Base-by-base conservation (phyloP, 2,113 vertebrate genomes). In the Alaudala cheleensis region DNA sequence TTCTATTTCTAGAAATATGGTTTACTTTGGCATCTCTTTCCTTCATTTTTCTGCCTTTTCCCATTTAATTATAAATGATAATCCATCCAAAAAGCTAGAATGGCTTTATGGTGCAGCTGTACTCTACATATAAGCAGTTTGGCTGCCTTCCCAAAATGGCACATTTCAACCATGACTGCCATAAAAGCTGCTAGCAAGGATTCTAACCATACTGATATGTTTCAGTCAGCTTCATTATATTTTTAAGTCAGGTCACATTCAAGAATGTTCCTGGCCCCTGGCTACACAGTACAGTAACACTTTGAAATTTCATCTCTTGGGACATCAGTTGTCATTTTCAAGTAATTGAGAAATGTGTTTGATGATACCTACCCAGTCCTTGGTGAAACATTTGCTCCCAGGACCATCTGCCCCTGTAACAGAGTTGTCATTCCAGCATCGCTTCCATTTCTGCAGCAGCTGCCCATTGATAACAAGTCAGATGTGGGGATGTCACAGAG, bases 331-430 rank as follows among this genome's bases (percentile, higher is more conserved):
- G 90, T 92, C 86, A 88, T 66, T 85, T 88, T 28, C 29, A 17
- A 92, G 60, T 88, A 60, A 53, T 26, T 81, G 90, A 90, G 82
- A 94, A 90, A 86, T 23, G 37, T 86, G 40, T 86, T 88, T 94
- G 79, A 77, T 91, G 82, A 44, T 86, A 67, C 16, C 82, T 90
- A 15, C 31, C 31, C 53, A 62, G 67, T 94, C 93, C 82, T 95
- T 78, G 86, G 93, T 93, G 96, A 78, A 90, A 78, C 67, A 77
- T 92, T 94, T 90, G 81, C 90, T 92, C 31, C 10, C 33, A 81
- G 69, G 81, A 72, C 83, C 95, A 95, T 95, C 93, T 96, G 93
- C 82, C 93, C 61, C 80, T 92, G 86, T 90, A 93, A 88, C 37
- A 86, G 94, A 96, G 90, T 85, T 95, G 87, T 94, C 88, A 69